Conservation (phyloP, 2,797 vertebrate genomes). For the Avahi laniger region DNA sequence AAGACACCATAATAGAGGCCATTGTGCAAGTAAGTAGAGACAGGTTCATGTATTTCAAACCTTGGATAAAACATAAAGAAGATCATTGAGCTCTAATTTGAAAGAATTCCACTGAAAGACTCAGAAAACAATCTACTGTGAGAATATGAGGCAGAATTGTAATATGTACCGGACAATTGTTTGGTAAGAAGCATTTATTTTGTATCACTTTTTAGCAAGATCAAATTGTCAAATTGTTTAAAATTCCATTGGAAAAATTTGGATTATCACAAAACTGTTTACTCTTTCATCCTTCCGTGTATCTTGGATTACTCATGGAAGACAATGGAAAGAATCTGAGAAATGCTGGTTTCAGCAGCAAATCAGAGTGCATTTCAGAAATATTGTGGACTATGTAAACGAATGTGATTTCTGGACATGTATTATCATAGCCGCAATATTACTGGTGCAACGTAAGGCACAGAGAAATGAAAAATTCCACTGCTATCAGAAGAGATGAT, state of each 20-base stretch:
- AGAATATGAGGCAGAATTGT: constrained; percentile 28
- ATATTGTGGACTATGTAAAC: constrained; percentile 64
- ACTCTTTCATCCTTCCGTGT: constrained; percentile 57
- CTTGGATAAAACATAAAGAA: constrained; percentile 67
- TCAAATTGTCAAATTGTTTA: constrained; percentile 75
- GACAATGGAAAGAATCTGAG: constrained; percentile 80
- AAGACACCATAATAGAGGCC: constrained; percentile 64
- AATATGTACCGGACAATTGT: constrained; percentile 48
- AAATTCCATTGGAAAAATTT: constrained; percentile 69
- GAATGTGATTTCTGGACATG: background rate
- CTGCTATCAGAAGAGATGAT: constrained; percentile 24
- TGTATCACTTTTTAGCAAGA: constrained; percentile 64
- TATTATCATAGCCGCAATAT: constrained; percentile 35
- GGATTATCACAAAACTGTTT: constrained; percentile 72
- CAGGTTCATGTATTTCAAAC: constrained; percentile 66
- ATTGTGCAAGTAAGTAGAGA: constrained; percentile 72
- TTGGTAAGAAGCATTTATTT: constrained; percentile 55
- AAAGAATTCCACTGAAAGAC: constrained; percentile 51
- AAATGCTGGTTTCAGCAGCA: constrained; percentile 70
- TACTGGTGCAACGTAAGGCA: background rate
- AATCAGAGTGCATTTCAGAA: constrained; percentile 64
- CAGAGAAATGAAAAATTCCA: constrained; percentile 3
- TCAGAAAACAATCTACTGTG: constrained; percentile 34
- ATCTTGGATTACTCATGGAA: constrained; percentile 57
- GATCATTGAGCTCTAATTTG: constrained; percentile 54